Conservation (phyloP, 37 sponge, comb jelly and placozoan species). For the Crambe crambe region DNA sequence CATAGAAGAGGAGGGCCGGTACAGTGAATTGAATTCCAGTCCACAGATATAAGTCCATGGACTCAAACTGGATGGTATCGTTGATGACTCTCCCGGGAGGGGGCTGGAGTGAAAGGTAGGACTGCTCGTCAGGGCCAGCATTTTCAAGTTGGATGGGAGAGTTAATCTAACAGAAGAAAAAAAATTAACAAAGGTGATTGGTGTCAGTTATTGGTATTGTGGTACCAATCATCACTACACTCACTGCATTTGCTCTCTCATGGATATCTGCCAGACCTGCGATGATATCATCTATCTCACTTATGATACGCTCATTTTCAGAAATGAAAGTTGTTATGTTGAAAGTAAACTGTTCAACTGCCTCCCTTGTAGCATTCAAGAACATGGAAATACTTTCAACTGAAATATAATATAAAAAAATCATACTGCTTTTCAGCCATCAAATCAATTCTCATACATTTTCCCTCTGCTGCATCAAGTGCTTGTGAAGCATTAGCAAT, state of each 20-base stretch:
- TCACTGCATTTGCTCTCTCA: slow-evolving; percentile 10
- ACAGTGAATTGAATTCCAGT: background rate
- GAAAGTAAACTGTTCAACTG: background rate
- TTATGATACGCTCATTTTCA: slow-evolving; percentile 27
- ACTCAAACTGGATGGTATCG: slow-evolving; percentile 49
- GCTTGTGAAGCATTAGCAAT: background rate
- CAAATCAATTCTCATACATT: background rate
- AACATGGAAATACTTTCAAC: slow-evolving; percentile 19
- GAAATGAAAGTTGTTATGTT: slow-evolving; percentile 17
- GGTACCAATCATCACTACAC: background rate
- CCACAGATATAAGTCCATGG: slow-evolving; percentile 44
- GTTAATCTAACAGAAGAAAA: slow-evolving; percentile 22
- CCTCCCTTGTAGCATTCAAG: slow-evolving; percentile 1
- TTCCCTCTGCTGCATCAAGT: slow-evolving; percentile 6
- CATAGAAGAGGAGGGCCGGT: slow-evolving; percentile 48
- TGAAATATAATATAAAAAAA: background rate
- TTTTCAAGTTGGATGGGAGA: slow-evolving; percentile 19
- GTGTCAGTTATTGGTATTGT: background rate
- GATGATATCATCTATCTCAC: slow-evolving; percentile 41
- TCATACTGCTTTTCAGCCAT: background rate
- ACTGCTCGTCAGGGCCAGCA: background rate
- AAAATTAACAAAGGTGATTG: background rate
- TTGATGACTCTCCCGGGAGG: slow-evolving; percentile 30
- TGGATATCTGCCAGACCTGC: slow-evolving; percentile 39
- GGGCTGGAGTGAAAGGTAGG: slow-evolving; percentile 61